These are phyloP conservation scores for Sylvia atricapilla DNA, from an alignment of 2,113 vertebrate genomes.

Conservation along the genomic window DNA sequence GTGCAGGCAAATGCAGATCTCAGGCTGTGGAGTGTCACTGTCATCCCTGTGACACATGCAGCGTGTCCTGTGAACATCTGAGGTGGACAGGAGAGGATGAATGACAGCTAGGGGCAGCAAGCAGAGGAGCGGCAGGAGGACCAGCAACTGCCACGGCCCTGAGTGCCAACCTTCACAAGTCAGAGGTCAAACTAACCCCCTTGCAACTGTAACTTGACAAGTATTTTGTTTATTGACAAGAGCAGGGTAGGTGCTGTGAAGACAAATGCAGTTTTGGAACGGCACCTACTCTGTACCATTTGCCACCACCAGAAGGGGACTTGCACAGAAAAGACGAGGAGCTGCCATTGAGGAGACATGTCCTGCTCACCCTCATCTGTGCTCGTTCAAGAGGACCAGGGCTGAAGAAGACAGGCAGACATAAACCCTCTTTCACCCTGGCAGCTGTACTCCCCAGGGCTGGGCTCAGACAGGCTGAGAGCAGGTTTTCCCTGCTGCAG, in stretches of 20 bases:
- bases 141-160: not conserved
- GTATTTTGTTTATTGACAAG: not conserved
- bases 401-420: not conserved
- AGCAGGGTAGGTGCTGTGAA: not conserved
- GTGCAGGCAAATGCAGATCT: not conserved
- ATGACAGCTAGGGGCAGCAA: not conserved
- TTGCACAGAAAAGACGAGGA: not conserved
- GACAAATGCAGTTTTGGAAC: not conserved
- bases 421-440: not conserved
- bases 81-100: not conserved
- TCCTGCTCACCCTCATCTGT: not conserved
- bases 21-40: not conserved
- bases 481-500: not conserved
- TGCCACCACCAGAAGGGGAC: not conserved
- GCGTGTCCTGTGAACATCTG: not conserved
- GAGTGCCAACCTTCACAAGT: not conserved
- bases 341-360: rapidly evolving
- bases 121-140: not conserved
- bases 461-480: not conserved
- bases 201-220: not conserved
- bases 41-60: not conserved
- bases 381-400: not conserved
- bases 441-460: not conserved
- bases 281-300: not conserved
- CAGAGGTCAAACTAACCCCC: not conserved